A percentile compares a stretch with the other conserved stretches of the same genome.
Evolutionary conservation across 2,797 vertebrate species (phyloP).

Genomic region (Gila robusta): DNA sequence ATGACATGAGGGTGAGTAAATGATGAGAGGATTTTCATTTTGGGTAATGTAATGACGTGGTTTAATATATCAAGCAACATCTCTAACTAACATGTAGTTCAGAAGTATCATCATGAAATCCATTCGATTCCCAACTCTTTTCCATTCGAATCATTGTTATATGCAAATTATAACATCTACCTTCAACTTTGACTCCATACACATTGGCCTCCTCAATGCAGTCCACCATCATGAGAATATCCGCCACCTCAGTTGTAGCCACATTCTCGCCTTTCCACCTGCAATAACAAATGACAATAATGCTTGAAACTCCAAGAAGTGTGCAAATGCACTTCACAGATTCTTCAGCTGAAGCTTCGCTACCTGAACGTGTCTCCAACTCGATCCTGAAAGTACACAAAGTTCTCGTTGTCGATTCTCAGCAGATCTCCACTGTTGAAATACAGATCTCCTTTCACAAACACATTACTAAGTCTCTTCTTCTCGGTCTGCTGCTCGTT

Average conservation of each 20-base stretch:
- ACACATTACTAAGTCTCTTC: constrained; percentile 86
- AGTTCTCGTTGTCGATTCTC: constrained; percentile 82
- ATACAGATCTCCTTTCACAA: constrained; percentile 88
- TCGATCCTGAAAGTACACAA: constrained; percentile 91
- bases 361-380: constrained; percentile 92
- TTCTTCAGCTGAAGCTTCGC: not conserved
- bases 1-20: no score
- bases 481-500: constrained; percentile 85
- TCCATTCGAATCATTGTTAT: not conserved
- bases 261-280: constrained; percentile 98
- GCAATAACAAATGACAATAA: not conserved
- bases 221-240: constrained; percentile 79
- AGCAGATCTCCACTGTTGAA: constrained; percentile 92
- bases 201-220: constrained; percentile 87
- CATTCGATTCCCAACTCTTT: not conserved
- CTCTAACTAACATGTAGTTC: not conserved
- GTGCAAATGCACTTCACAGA: not conserved
- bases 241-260: constrained; percentile 89
- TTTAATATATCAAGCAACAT: not conserved
- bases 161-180: constrained; percentile 66
- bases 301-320: not conserved
- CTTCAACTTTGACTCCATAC: constrained; percentile 89
- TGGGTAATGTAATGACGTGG: not conserved
- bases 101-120: not conserved
- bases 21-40: no score